Evolutionary conservation across 2,888 invertebrate species (phyloP).

Genomic region (Drosophila buzzatii): DNA sequence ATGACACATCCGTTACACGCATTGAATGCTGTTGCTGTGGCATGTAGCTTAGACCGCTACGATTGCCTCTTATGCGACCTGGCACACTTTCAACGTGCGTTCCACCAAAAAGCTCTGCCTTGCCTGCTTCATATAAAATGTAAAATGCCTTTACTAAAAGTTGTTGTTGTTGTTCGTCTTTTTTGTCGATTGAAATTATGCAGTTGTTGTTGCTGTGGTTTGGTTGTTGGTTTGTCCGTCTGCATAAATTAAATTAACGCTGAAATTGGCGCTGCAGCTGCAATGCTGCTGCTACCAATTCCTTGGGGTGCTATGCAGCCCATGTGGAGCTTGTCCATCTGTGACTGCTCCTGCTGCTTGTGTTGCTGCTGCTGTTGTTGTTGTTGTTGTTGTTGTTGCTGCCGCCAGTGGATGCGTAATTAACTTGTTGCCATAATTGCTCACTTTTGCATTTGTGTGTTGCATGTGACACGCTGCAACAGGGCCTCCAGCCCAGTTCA

Average conservation of each 20-base stretch:
- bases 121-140: slow-evolving; percentile 35
- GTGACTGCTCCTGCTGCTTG: slow-evolving; percentile 18
- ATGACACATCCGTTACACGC: slow-evolving; percentile 5
- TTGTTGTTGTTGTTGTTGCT: slow-evolving; percentile 4
- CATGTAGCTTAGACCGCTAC: slow-evolving; percentile 18
- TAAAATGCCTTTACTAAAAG: slow-evolving; percentile 50
- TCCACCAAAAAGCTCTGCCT: slow-evolving; percentile 24
- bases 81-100: slow-evolving; percentile 51
- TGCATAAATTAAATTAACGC: slow-evolving; percentile 72
- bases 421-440: slow-evolving; percentile 83
- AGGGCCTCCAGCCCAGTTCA: slow-evolving; percentile 19
- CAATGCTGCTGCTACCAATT: slow-evolving; percentile 30
- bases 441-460: slow-evolving; percentile 71
- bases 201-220: slow-evolving; percentile 32
- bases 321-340: slow-evolving; percentile 33
- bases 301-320: slow-evolving; percentile 42
- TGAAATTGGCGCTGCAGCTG: slow-evolving; percentile 40
- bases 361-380: background rate
- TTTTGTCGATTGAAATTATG: slow-evolving; percentile 43
- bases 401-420: slow-evolving; percentile 55
- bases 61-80: slow-evolving; percentile 23
- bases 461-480: slow-evolving; percentile 65
- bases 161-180: slow-evolving; percentile 5
- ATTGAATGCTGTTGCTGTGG: slow-evolving; percentile 15
- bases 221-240: slow-evolving; percentile 34